Base-by-base conservation (phyloP, 2,797 vertebrate genomes). In the Muscicapa striata region DNA sequence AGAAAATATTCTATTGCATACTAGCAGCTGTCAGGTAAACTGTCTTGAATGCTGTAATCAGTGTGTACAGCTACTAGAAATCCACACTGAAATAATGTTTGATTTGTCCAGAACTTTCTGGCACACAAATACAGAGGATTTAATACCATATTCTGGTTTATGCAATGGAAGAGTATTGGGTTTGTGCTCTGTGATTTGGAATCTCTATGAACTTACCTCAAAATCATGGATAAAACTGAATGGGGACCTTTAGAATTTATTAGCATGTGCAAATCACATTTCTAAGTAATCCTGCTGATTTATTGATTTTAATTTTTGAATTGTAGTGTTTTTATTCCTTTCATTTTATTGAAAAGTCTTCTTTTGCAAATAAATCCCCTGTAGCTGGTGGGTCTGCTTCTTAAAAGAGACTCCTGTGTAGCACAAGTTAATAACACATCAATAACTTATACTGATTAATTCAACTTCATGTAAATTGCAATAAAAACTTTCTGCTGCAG, bases 1-100 rank as follows among this genome's bases (percentile, higher is more conserved):
- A 76, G 38, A 87, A 93, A 94, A 89, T 90, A 67, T 5, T 11
- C 62, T 64, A 24, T 86, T 95, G 64, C 41, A 48, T 90, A 23
- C 79, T 67, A 68, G 67, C 77, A 93, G 52, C 57, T 72, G 69
- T 86, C 38, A 46, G 62, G 18, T 85, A 68, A 57, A 57, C 29
- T 79, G 41, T 74, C 78, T 94, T 49, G 51, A 92, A 59, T 81
- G 73, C 84, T 69, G 85, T 82, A 87, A 85, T 78, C 80, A 76
- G 32, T 68, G 43, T 84, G 32, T 63, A 55, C 54, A 83, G 93
- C 83, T 90, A 61, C 83, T 91, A 70, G 61, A 91, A 95, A 93
- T 95, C 73, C 63, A 88, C 49, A 62, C n/a, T 49, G 67, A 74
- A 90, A 84, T 83, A 34, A 41, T 54, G 43, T 64, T 94, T 49